Percentiles rank a stretch among this genome's conserved stretches.
Conservation (phyloP, 2,888 invertebrate genomes). For the Volucella zonaria region DNA sequence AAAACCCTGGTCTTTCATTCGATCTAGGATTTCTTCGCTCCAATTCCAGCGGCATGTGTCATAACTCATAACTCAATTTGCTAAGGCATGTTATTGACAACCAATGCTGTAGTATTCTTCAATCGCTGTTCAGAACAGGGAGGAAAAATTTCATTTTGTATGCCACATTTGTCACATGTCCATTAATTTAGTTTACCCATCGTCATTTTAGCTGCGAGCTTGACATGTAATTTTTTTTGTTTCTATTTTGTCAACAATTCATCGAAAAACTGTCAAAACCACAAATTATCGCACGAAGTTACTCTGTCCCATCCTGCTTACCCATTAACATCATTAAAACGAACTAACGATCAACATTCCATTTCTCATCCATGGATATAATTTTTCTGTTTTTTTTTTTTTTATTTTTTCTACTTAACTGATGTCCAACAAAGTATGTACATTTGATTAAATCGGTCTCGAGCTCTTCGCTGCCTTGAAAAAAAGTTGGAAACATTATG, state of each 20-base stretch:
- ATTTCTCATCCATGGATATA: background rate
- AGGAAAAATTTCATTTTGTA: too few relatives aligned
- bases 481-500: slow-evolving; percentile 2
- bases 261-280: slow-evolving; percentile 55
- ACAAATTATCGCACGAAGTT: slow-evolving; percentile 28
- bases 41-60: too few relatives aligned
- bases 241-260: slow-evolving; percentile 10
- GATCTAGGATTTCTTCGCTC: too few relatives aligned
- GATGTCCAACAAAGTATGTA: slow-evolving; percentile 58
- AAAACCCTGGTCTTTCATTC: too few relatives aligned
- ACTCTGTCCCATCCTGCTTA: background rate
- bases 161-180: slow-evolving; percentile 22
- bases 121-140: too few relatives aligned
- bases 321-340: slow-evolving; percentile 58
- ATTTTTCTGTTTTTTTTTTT: background rate
- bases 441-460: slow-evolving; percentile 56
- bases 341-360: slow-evolving; percentile 52
- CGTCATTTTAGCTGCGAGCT: slow-evolving; percentile 13
- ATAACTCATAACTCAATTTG: too few relatives aligned
- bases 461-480: slow-evolving; percentile 1
- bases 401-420: slow-evolving; percentile 23
- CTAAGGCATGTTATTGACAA: too few relatives aligned
- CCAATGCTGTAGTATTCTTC: too few relatives aligned
- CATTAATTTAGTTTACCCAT: background rate
- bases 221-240: slow-evolving; percentile 27